These are phyloP conservation scores for Xyliphius kryptos DNA, from an alignment of 2,113 vertebrate species.

Conservation along the genomic window DNA sequence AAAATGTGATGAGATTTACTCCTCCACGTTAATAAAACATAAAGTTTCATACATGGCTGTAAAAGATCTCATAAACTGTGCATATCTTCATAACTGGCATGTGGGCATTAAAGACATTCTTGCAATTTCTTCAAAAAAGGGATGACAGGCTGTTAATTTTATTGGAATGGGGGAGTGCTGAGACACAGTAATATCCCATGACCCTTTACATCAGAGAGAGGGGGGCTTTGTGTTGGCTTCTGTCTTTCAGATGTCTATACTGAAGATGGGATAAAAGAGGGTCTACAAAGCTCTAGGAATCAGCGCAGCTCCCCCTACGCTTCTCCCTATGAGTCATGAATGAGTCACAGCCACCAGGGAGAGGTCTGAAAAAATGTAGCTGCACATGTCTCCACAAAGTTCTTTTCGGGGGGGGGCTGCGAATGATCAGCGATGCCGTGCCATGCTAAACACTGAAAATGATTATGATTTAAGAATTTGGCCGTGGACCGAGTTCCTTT, in stretches of 20 bases:
- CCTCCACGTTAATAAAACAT: neutral
- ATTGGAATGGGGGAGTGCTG: too few species aligned
- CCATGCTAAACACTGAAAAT: neutral
- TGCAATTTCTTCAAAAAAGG: slow-evolving; percentile 3
- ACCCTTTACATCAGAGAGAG: neutral
- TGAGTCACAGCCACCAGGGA: slow-evolving; percentile 23
- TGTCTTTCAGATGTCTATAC: neutral
- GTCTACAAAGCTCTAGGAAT: slow-evolving; percentile 1
- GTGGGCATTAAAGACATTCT: slow-evolving; percentile 11
- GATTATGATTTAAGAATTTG: slow-evolving; percentile 11
- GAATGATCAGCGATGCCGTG: slow-evolving; percentile 3
- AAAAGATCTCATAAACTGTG: neutral
- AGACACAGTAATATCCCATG: neutral
- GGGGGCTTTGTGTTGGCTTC: neutral
- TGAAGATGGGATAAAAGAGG: neutral
- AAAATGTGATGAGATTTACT: slow-evolving; percentile 2
- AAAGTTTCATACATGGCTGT: slow-evolving; percentile 13
- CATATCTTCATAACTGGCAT: too few species aligned
- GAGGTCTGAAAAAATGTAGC: slow-evolving; percentile 13
- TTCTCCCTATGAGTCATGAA: slow-evolving; percentile 15
- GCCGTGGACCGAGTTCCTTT: neutral
- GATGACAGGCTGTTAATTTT: too few species aligned
- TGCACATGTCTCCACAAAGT: neutral
- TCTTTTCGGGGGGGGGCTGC: neutral
- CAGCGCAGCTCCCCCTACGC: neutral